Evolutionary conservation across 2,113 vertebrate species (phyloP).

Genomic region (Speoplatyrhinus poulsoni): DNA sequence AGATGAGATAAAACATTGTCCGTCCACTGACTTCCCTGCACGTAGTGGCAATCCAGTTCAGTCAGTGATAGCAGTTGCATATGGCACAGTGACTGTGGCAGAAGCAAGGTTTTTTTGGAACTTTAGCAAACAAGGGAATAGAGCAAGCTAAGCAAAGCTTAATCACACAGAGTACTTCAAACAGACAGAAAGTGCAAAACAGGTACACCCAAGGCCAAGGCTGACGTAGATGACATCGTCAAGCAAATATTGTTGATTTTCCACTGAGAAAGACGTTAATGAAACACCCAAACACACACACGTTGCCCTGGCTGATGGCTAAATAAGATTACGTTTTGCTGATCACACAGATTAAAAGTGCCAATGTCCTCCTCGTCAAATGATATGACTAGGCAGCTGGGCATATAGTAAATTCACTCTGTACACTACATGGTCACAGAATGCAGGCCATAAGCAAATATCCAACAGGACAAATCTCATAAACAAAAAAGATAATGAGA

Average conservation of each 20-base stretch:
- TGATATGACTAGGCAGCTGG: conserved; percentile 2
- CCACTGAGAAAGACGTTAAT: neutral
- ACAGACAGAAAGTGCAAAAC: too few relatives aligned
- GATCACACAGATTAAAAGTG: conserved; percentile 69
- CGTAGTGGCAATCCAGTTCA: too few relatives aligned
- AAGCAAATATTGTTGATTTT: neutral
- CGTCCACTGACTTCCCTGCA: too few relatives aligned
- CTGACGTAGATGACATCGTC: too few relatives aligned
- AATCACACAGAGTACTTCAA: too few relatives aligned
- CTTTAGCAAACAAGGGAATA: too few relatives aligned
- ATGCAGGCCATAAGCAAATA: neutral
- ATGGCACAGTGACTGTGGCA: too few relatives aligned
- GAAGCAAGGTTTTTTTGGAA: too few relatives aligned
- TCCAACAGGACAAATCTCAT: neutral
- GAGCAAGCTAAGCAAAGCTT: too few relatives aligned
- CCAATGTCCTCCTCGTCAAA: conserved; percentile 24
- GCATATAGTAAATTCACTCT: neutral
- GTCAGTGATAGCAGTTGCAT: too few relatives aligned
- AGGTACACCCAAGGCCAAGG: too few relatives aligned
- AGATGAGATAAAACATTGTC: too few relatives aligned
- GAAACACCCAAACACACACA: conserved; percentile 4
- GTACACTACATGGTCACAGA: neutral
- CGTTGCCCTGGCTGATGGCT: conserved; percentile 47
- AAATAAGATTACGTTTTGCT: conserved; percentile 76
- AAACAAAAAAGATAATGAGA: neutral